Conservation (phyloP, 2,797 vertebrate genomes). For the Salarias fasciatus region DNA sequence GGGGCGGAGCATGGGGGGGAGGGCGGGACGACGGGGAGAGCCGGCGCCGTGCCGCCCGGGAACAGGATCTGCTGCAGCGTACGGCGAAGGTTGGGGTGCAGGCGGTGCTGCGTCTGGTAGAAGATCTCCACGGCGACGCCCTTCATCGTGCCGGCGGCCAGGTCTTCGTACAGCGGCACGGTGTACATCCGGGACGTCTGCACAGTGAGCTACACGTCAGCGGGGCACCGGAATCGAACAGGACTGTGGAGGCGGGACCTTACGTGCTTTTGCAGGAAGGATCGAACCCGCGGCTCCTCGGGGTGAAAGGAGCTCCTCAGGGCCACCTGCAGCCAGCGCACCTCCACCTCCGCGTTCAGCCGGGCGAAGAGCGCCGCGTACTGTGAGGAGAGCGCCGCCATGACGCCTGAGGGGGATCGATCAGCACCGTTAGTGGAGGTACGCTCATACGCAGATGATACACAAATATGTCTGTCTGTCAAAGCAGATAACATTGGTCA, state of each 20-base stretch:
- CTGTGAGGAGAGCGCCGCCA: conserved; percentile 86
- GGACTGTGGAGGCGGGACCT: too few relatives aligned
- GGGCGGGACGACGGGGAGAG: conserved; percentile 38
- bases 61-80: conserved; percentile 94
- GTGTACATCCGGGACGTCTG: conserved; percentile 99
- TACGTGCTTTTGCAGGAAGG: conserved; percentile 95
- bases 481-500: too few relatives aligned
- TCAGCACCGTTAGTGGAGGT: too few relatives aligned
- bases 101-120: conserved; percentile 92
- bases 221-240: too few relatives aligned
- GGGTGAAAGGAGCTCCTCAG: conserved; percentile 93
- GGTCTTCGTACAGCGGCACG: conserved; percentile 95
- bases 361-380: conserved; percentile 91
- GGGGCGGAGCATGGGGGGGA: conserved; percentile 44
- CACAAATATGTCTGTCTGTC: too few relatives aligned
- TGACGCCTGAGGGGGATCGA: conserved; percentile 90
- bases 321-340: conserved; percentile 95
- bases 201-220: too few relatives aligned
- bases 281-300: conserved; percentile 89
- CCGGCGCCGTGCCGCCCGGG: conserved; percentile 78
- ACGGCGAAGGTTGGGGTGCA: conserved; percentile 93
- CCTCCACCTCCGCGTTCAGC: conserved; percentile 95
- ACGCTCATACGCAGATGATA: too few relatives aligned
- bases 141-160: conserved; percentile 93
- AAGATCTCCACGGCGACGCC: conserved; percentile 93